phyloP scores from a whole-genome alignment of 2,888 invertebrate genomes.

The Leucoma salicis region DNA sequence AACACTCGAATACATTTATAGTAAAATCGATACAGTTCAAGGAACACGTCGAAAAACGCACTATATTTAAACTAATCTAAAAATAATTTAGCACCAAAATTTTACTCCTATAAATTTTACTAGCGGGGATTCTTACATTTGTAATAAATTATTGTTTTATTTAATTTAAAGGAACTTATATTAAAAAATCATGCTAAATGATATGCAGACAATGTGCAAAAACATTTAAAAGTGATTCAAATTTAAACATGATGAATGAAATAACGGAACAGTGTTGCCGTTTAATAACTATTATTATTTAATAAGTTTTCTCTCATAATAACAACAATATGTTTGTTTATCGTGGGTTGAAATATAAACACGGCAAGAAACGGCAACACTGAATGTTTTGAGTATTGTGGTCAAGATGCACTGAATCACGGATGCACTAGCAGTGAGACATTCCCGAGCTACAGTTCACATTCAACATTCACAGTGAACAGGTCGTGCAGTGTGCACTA shows the following conservation, averaged over 20 bases:
- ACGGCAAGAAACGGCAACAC: constrained; percentile 23
- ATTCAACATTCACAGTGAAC: constrained; percentile 61
- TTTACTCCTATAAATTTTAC: too few relatives aligned
- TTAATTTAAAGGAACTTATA: too few relatives aligned
- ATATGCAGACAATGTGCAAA: constrained; percentile 6
- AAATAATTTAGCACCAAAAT: too few relatives aligned
- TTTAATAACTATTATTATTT: neutral
- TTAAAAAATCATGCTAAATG: constrained; percentile 22
- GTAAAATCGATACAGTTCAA: too few relatives aligned
- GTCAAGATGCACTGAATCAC: constrained; percentile 44
- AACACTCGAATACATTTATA: too few relatives aligned
- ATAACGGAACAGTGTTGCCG: constrained; percentile 14
- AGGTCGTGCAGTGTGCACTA: constrained; percentile 48
- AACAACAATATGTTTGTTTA: too few relatives aligned
- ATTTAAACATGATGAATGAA: constrained; percentile 22
- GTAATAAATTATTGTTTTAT: too few relatives aligned
- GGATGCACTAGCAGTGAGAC: constrained; percentile 50
- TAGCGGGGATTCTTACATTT: too few relatives aligned
- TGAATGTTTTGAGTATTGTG: constrained; percentile 12
- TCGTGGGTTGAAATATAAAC: too few relatives aligned
- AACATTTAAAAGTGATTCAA: constrained; percentile 3
- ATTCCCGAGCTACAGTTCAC: constrained; percentile 74
- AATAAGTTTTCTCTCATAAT: neutral
- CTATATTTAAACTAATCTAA: too few relatives aligned
- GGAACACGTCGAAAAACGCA: too few relatives aligned